These are phyloP conservation scores for Rutpela maculata DNA, from an alignment of 2,888 invertebrate genomes.

Conservation along the genomic window DNA sequence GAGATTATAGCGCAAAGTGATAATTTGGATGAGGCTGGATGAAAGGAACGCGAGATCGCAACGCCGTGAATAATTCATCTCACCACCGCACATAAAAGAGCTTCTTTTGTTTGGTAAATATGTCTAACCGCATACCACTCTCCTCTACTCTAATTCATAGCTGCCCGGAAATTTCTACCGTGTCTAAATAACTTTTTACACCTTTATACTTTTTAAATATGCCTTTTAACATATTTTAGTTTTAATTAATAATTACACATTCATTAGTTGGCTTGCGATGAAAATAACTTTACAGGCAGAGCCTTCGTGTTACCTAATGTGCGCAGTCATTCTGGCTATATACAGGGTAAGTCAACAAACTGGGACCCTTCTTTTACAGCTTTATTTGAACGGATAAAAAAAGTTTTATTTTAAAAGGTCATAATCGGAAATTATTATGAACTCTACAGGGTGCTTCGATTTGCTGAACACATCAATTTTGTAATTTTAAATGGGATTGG, in stretches of 20 bases:
- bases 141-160: constrained; percentile 41
- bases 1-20: constrained; percentile 70
- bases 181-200: constrained; percentile 35
- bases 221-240: constrained; percentile 5
- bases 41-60: constrained; percentile 64
- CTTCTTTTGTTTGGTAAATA: constrained; percentile 61
- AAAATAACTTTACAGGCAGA: neutral
- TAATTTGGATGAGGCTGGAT: constrained; percentile 68
- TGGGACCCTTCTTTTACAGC: too few species aligned
- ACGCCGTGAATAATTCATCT: constrained; percentile 67
- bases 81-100: constrained; percentile 58
- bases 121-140: constrained; percentile 54
- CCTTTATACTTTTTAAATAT: constrained; percentile 15
- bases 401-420: too few species aligned
- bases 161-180: constrained; percentile 31
- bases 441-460: too few species aligned
- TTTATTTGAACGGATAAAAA: too few species aligned
- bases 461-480: too few species aligned
- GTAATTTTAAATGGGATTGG: too few species aligned
- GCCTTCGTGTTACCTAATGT: too few species aligned
- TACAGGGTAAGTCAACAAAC: too few species aligned
- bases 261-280: neutral
- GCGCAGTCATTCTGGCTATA: too few species aligned
- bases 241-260: constrained; percentile 24
- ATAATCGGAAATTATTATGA: too few species aligned